Evolutionary conservation across 1,140 invertebrate species (phyloP).

Genomic region (Hylyphantes graminicola): DNA sequence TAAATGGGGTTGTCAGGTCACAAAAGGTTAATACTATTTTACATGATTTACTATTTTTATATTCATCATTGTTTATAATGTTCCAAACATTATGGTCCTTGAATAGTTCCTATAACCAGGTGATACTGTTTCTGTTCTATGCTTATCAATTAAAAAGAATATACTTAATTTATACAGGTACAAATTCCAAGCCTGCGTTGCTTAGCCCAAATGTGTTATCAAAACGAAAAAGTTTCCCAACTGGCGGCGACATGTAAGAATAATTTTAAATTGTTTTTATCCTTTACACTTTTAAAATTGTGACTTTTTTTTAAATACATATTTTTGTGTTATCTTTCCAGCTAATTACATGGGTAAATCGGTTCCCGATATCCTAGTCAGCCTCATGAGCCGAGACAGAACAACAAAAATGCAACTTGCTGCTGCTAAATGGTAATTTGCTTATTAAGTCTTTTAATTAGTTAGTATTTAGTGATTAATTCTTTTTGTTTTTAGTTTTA

Average conservation of each 20-base stretch:
- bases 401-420: conserved; percentile 86
- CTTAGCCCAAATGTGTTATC: conserved; percentile 84
- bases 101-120: no score
- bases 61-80: no score
- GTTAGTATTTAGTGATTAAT: no score
- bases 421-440: conserved; percentile 77
- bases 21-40: no score
- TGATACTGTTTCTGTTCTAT: no score
- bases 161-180: conserved; percentile 66
- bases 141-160: neutral
- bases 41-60: no score
- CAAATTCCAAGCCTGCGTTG: conserved; percentile 82
- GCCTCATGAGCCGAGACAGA: conserved; percentile 81
- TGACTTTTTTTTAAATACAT: neutral
- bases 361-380: conserved; percentile 79
- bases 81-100: no score
- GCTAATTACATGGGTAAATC: conserved; percentile 76
- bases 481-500: no score
- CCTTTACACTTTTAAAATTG: neutral
- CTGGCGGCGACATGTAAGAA: conserved; percentile 76
- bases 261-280: neutral
- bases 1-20: no score
- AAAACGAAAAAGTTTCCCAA: conserved; percentile 81
- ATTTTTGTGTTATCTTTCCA: conserved; percentile 49
- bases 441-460: neutral